Evolutionary conservation across 2,888 invertebrate species (phyloP).

Genomic region (Lepidocyrtinus sp.): DNA sequence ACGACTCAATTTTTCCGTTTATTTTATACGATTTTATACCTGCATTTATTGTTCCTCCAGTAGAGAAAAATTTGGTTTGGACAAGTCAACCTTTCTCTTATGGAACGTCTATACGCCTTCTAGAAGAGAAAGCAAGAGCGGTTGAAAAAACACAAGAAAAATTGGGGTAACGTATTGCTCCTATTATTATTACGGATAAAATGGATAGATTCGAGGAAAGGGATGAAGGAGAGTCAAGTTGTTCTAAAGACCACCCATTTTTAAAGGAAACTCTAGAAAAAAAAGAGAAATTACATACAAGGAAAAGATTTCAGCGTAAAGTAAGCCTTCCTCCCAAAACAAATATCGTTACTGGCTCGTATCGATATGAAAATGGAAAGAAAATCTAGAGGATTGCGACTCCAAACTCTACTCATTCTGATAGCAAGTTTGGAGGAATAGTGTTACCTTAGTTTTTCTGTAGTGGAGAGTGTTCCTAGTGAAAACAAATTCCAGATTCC

Average conservation of each 20-base stretch:
- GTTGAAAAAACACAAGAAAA: conserved; percentile 24
- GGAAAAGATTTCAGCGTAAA: neutral
- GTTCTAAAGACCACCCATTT: conserved; percentile 8
- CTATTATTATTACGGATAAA: conserved; percentile 32
- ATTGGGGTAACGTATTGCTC: conserved; percentile 38
- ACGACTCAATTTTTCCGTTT: neutral
- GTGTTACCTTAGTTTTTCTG: too few species aligned
- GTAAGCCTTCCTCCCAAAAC: neutral
- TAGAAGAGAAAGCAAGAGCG: too few species aligned
- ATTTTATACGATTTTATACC: too few species aligned
- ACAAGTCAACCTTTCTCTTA: too few species aligned
- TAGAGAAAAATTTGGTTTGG: too few species aligned
- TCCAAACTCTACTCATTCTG: too few species aligned
- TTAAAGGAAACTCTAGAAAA: neutral
- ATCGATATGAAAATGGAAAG: neutral
- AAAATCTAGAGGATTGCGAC: too few species aligned
- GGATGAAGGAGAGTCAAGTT: conserved; percentile 8
- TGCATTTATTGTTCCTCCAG: too few species aligned
- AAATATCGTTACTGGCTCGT: neutral
- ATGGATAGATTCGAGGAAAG: neutral
- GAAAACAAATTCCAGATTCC: too few species aligned
- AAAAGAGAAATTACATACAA: neutral
- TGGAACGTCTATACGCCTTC: too few species aligned
- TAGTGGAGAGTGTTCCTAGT: too few species aligned
- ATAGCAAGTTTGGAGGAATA: too few species aligned